A percentile compares a stretch with the other conserved stretches of the same genome.
Conservation (phyloP, 2,888 invertebrate species). For the Morpho deidamia region DNA sequence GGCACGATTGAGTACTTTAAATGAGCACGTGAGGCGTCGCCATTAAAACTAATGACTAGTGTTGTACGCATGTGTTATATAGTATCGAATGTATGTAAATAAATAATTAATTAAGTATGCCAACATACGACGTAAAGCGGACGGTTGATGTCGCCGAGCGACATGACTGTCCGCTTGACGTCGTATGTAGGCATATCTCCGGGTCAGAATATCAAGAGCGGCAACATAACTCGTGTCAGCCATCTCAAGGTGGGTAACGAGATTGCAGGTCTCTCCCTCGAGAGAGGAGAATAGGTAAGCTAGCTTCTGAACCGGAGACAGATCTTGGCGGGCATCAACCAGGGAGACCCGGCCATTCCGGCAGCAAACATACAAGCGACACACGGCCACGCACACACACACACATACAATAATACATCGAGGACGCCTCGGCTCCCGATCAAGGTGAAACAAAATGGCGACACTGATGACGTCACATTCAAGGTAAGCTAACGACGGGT, state of each 20-base stretch:
- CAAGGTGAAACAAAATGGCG: no score
- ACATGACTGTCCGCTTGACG: not conserved
- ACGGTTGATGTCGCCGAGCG: no score
- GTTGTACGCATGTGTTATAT: constrained; percentile 7
- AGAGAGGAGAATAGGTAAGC: not conserved
- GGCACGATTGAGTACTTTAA: constrained; percentile 10
- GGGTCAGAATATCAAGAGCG: not conserved
- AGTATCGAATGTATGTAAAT: not conserved
- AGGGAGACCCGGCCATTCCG: no score
- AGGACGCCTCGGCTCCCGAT: no score
- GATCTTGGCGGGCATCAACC: not conserved
- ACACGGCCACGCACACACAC: no score
- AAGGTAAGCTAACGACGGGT: no score
- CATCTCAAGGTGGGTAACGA: not conserved
- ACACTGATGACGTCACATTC: no score
- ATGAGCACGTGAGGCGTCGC: constrained; percentile 15
- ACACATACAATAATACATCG: no score
- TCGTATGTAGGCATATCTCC: not conserved
- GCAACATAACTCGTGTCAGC: not conserved
- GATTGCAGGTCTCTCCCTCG: not conserved
- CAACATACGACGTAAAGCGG: no score
- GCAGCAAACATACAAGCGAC: no score
- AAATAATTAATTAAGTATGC: no score
- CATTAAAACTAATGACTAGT: constrained; percentile 23
- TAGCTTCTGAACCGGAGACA: not conserved